Evolutionary conservation across 2,888 invertebrate genomes (phyloP).

Genomic region (Pristionchus exspectatus): DNA sequence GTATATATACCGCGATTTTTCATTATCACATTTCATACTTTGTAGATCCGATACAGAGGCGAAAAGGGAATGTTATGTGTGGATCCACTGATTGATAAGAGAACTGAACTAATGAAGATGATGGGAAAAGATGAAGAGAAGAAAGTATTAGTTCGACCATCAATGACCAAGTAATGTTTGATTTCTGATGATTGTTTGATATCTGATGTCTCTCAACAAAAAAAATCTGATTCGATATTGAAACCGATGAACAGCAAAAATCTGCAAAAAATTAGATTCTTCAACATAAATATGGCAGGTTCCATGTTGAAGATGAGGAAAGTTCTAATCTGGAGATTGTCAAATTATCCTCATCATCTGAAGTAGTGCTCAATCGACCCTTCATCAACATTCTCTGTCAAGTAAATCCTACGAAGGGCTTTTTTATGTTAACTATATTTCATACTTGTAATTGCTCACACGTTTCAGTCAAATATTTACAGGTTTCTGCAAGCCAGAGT

Average conservation of each 20-base stretch:
- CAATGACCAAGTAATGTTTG: not conserved
- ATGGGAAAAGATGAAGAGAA: not conserved
- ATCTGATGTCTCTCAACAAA: too few species aligned
- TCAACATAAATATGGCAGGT: not conserved
- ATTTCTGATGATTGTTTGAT: too few species aligned
- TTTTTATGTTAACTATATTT: not conserved
- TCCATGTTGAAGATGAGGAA: not conserved
- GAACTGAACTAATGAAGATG: conserved; percentile 35
- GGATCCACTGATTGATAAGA: conserved; percentile 69
- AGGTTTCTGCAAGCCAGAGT: conserved; percentile 40
- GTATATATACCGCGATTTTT: not conserved
- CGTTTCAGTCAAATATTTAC: not conserved
- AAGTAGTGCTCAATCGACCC: conserved; percentile 78
- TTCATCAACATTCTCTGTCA: conserved; percentile 79
- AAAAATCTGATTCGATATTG: too few species aligned
- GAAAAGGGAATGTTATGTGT: conserved; percentile 71
- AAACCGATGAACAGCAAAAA: not conserved
- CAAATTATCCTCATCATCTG: conserved; percentile 72
- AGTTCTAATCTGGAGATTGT: conserved; percentile 69
- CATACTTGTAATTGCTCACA: not conserved
- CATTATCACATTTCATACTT: not conserved
- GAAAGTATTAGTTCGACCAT: conserved; percentile 1
- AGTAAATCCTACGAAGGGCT: conserved; percentile 57
- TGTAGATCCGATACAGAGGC: conserved; percentile 69
- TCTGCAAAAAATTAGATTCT: too few species aligned